Evolutionary conservation across 2,888 invertebrate genomes (phyloP), one percentile per base, ranked within the genome.

Genomic region (Mesopsocus fuscifrons): DNA sequence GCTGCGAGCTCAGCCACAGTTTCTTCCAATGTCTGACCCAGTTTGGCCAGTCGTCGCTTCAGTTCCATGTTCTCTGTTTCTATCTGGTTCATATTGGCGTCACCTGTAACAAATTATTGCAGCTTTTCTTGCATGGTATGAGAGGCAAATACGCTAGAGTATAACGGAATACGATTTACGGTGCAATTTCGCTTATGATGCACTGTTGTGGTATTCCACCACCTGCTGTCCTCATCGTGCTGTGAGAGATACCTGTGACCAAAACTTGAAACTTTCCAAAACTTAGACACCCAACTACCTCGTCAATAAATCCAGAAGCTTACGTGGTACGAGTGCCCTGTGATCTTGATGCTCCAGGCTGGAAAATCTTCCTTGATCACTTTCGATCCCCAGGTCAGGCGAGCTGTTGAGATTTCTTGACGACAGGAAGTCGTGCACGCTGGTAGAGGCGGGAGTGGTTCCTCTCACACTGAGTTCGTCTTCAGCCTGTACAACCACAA

Each of bases 301-400:
- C n/a, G n/a, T n/a, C n/a, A n/a, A n/a, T n/a, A n/a, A n/a, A n/a
- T n/a, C n/a, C n/a, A n/a, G n/a, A n/a, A n/a, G 15, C 11, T 30
- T 38, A 58, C 56, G 34, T 54, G 45, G 41, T 4, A 22, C 41
- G 22, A 23, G 9, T 9, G 26, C 26, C 11, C 26, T 6, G 21
- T 35, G 42, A 20, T 42, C 32, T 34, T 34, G 42, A 47, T 69
- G 68, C 63, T 79, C 68, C 52, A 77, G 55, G 57, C 75, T 69
- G 47, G 76, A 69, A 42, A 74, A 62, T 47, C 75, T 62, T 51
- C 67, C 71, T 31, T 69, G 71, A 57, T 87, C 87, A 53, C 85
- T 87, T 57, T 87, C 87, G 48, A 88, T 87, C n/a, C 87, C 87
- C 53, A 85, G 70, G 61, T 88, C 88, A 0, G 88, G 87, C 0